A percentile compares a stretch with the other conserved stretches of the same genome.
phyloP scores from a whole-genome alignment of 2,888 invertebrate species.

The Dyspetes luteomarginatus region DNA sequence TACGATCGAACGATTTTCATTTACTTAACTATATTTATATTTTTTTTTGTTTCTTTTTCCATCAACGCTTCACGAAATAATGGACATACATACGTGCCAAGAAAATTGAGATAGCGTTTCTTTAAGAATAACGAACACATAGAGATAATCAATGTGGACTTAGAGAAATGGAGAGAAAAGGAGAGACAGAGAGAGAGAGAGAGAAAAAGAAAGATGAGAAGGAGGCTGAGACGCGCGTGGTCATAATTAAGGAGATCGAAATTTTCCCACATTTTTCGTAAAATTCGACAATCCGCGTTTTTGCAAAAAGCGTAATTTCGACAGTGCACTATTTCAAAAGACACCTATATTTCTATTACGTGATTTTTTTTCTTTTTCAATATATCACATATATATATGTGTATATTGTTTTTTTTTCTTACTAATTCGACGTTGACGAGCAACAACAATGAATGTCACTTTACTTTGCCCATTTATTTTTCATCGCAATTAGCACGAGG shows the following conservation, averaged over 20 bases:
- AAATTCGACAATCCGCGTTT: slow-evolving; percentile 16
- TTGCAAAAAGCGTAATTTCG: slow-evolving; percentile 38
- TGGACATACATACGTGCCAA: slow-evolving; percentile 24
- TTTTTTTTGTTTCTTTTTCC: slow-evolving; percentile 8
- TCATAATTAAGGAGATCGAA: slow-evolving; percentile 14
- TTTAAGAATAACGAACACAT: not conserved
- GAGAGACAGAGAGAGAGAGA: slow-evolving; percentile 9
- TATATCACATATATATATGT: not conserved
- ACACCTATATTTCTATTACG: slow-evolving; percentile 55
- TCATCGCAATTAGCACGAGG: slow-evolving; percentile 43
- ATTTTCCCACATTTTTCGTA: not conserved
- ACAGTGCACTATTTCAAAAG: slow-evolving; percentile 46
- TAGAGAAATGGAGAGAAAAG: not conserved
- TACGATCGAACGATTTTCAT: slow-evolving; percentile 27
- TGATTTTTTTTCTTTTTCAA: slow-evolving; percentile 33
- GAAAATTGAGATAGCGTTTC: slow-evolving; percentile 27
- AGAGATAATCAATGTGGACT: slow-evolving; percentile 11
- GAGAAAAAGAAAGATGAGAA: slow-evolving; percentile 4
- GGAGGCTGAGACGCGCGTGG: slow-evolving; percentile 27
- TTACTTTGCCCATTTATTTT: not conserved
- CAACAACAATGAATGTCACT: slow-evolving; percentile 44
- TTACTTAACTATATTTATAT: not conserved
- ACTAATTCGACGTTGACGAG: slow-evolving; percentile 37
- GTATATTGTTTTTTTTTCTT: slow-evolving; percentile 6
- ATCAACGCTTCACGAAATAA: slow-evolving; percentile 20